phyloP scores from a whole-genome alignment of 2,797 vertebrate genomes.

The Cirrhinus molitorella region DNA sequence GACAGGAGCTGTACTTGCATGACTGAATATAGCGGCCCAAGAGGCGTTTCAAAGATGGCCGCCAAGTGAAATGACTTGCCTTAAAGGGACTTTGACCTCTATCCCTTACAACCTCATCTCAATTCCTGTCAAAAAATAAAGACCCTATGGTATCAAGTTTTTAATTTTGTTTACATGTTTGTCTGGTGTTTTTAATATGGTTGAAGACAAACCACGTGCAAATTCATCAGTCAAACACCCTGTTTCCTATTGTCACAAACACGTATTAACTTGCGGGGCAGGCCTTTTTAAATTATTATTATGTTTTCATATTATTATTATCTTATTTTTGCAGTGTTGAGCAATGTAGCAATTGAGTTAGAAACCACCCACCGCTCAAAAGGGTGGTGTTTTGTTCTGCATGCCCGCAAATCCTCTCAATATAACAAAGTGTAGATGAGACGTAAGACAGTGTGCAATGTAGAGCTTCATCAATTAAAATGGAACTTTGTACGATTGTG shows the following conservation, averaged over 20 bases:
- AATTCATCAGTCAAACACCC: not conserved
- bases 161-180: not conserved
- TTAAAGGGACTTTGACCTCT: not conserved
- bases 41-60: not conserved
- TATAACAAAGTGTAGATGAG: not conserved
- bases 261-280: too few relatives aligned
- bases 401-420: not conserved
- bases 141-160: not conserved
- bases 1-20: not conserved
- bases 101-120: not conserved
- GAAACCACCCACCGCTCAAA: not conserved
- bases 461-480: too few relatives aligned
- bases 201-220: not conserved
- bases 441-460: too few relatives aligned
- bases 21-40: not conserved
- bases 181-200: slow-evolving; percentile 2
- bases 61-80: not conserved
- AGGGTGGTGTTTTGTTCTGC: not conserved
- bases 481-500: too few relatives aligned
- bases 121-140: not conserved
- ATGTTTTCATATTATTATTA: too few relatives aligned
- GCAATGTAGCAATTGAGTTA: too few relatives aligned
- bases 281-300: too few relatives aligned
- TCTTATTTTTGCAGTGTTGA: too few relatives aligned
- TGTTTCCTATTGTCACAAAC: too few relatives aligned